Percentiles rank a stretch among this genome's conserved stretches.
Conservation (phyloP, 2,888 invertebrate genomes). For the Bombylius discolor region DNA sequence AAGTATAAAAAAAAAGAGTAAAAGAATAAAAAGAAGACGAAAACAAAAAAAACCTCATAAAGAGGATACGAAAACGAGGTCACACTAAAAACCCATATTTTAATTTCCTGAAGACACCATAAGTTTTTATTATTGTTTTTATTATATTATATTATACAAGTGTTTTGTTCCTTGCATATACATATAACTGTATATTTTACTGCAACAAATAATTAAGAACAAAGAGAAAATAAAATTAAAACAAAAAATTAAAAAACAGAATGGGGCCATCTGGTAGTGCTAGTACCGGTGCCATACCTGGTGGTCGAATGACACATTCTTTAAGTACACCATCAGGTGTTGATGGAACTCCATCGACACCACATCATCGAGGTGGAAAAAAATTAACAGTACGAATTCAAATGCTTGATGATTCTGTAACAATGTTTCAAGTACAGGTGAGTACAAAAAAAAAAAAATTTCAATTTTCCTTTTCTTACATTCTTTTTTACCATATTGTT, state of each 20-base stretch:
- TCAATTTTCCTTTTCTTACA: too few species aligned
- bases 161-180: too few species aligned
- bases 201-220: background rate
- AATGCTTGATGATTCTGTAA: slow-evolving; percentile 79
- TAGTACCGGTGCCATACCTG: slow-evolving; percentile 18
- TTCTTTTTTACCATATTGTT: too few species aligned
- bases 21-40: too few species aligned
- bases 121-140: too few species aligned
- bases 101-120: too few species aligned
- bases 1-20: too few species aligned
- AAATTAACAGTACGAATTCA: slow-evolving; percentile 78
- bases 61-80: too few species aligned
- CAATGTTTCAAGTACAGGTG: slow-evolving; percentile 88
- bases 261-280: slow-evolving; percentile 13
- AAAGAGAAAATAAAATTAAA: background rate
- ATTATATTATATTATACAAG: too few species aligned
- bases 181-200: too few species aligned
- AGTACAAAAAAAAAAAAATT: slow-evolving; percentile 20
- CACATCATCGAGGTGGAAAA: slow-evolving; percentile 75
- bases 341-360: slow-evolving; percentile 53
- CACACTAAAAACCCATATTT: too few species aligned
- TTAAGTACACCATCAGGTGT: slow-evolving; percentile 74
- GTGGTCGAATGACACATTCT: slow-evolving; percentile 67
- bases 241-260: background rate
- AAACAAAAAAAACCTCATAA: too few species aligned